Evolutionary conservation across 2,797 vertebrate species (phyloP), one percentile per base, ranked within the genome.

Genomic region (Sternotherus odoratus): DNA sequence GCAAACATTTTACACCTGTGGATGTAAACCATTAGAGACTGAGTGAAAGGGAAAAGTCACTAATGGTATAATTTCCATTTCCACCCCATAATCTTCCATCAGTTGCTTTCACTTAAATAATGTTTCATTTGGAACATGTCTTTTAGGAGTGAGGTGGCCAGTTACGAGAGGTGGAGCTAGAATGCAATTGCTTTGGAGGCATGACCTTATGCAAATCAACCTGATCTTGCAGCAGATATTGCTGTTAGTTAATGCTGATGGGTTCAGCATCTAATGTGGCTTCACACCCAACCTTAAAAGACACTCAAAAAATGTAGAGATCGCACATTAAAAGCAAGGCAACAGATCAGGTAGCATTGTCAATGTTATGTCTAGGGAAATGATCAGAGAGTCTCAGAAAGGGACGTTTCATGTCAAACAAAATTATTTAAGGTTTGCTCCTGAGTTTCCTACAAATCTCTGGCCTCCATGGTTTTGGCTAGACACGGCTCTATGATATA

Each of bases 171-270:
- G 30, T 82, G 48, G 43, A 43, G 49, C 49, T 69, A 69, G 43
- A 46, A 75, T 30, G 84, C n/a, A 51, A 12, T 1, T 72, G 56
- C 51, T 46, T 15, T 46, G 46, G 54, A 80, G 50, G 23, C 9
- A 77, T 0, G 0, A 12, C 8, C 19, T 82, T 57, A 30, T 19
- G 19, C 56, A 83, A 72, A 72, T 77, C 63, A 51, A 54, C 51
- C 43, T 15, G 39, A 80, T 51, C 24, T 17, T n/a, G 39, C 2
- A 74, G 54, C 56, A 1, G 5, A 63, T n/a, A 16, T 63, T 72
- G 23, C 75, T 92, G 83, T 60, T 17, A 69, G 79, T 21, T 49
- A 79, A 85, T 1, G 33, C 23, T 46, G 11, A 85, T n/a, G 75
- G 66, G 23, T 69, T 12, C 17, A 19, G 15, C 39, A 23, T 79